A percentile compares a stretch with the other conserved stretches of the same genome.
Evolutionary conservation across 2,888 invertebrate species (phyloP).

Genomic region (Drosophila stalkeri): DNA sequence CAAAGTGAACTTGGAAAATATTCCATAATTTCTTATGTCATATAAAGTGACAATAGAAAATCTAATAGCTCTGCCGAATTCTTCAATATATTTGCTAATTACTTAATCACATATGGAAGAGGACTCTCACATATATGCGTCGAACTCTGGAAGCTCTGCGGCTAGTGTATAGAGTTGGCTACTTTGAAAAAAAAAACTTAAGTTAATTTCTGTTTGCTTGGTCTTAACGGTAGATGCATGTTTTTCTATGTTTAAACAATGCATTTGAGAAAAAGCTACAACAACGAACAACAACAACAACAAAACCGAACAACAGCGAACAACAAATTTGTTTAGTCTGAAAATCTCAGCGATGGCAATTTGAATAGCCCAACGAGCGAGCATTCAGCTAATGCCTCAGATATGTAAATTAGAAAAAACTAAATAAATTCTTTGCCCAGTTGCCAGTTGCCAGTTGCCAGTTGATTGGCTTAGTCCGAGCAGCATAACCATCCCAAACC

Average conservation of each 20-base stretch:
- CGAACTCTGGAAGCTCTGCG: neutral
- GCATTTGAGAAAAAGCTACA: conserved; percentile 45
- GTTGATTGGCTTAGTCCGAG: conserved; percentile 64
- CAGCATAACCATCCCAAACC: neutral
- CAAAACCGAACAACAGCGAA: conserved; percentile 8
- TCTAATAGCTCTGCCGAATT: neutral
- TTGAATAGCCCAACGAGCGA: conserved; percentile 59
- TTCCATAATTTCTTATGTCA: neutral
- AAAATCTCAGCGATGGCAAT: conserved; percentile 75
- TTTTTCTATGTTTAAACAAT: conserved; percentile 62
- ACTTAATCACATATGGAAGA: neutral
- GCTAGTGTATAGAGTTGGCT: conserved; percentile 21
- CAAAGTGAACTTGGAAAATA: neutral
- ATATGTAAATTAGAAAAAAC: conserved; percentile 73
- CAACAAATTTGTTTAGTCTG: conserved; percentile 57
- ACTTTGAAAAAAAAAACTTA: neutral
- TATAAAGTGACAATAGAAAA: neutral
- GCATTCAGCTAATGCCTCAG: conserved; percentile 74
- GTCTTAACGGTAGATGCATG: conserved; percentile 69
- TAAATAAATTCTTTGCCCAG: conserved; percentile 51
- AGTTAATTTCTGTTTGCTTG: conserved; percentile 22
- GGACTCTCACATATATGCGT: neutral
- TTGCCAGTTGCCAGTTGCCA: conserved; percentile 51
- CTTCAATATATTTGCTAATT: neutral
- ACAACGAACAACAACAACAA: conserved; percentile 26